Conservation (phyloP, 1,140 invertebrate species). For the Pachypeltis micranthus region DNA sequence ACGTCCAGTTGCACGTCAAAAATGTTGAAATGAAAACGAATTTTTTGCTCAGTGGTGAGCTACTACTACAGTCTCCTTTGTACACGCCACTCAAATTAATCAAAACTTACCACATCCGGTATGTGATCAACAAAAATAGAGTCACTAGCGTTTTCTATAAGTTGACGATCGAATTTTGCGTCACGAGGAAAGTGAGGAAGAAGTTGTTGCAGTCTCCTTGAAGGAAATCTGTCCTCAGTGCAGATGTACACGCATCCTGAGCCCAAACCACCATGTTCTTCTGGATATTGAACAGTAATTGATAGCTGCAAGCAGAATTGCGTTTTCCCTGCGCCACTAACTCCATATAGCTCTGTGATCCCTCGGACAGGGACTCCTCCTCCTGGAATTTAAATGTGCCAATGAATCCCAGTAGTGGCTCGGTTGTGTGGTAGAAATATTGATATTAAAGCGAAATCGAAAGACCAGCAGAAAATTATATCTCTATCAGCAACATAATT, state of each 20-base stretch:
- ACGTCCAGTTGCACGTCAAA: too few species aligned
- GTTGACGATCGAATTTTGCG: slow-evolving; percentile 28
- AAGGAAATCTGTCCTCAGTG: slow-evolving; percentile 64
- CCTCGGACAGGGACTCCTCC: slow-evolving; percentile 62
- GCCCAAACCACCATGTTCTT: slow-evolving; percentile 35
- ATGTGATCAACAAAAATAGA: slow-evolving; percentile 48
- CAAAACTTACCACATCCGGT: slow-evolving; percentile 41
- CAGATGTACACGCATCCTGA: slow-evolving; percentile 57
- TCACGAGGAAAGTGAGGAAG: slow-evolving; percentile 22
- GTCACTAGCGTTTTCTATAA: slow-evolving; percentile 34
- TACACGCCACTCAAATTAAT: too few species aligned
- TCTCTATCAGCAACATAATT: too few species aligned
- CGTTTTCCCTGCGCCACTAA: slow-evolving; percentile 72
- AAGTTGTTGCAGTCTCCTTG: slow-evolving; percentile 47
- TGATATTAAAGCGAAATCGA: too few species aligned
- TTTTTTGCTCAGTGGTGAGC: too few species aligned
- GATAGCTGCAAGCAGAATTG: slow-evolving; percentile 67
- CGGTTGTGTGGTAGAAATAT: too few species aligned
- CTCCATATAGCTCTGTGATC: slow-evolving; percentile 72
- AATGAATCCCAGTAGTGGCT: too few species aligned
- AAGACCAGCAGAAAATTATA: too few species aligned
- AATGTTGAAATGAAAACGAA: too few species aligned
- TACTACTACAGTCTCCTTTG: too few species aligned
- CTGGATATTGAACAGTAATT: slow-evolving; percentile 44
- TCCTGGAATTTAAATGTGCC: too few species aligned